Percentiles rank a stretch among this genome's conserved stretches.
phyloP scores from a whole-genome alignment of 2,113 vertebrate genomes.

The Gavialis gangeticus region DNA sequence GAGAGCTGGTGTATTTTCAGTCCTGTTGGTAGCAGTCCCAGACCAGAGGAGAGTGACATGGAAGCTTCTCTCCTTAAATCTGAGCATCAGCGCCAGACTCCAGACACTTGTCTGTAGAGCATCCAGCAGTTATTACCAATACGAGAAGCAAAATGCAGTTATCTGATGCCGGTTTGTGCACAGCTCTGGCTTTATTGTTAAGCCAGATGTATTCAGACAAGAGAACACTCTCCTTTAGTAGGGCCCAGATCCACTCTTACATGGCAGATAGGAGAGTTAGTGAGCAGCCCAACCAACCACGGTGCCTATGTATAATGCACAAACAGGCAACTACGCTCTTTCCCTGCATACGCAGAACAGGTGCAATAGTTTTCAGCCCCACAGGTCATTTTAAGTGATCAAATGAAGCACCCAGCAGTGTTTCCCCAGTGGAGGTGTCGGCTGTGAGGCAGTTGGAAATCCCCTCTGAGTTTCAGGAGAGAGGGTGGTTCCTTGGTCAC shows the following conservation, averaged over 20 bases:
- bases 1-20: background rate
- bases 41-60: fast-evolving
- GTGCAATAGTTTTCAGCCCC: background rate
- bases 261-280: background rate
- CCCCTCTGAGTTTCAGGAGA: background rate
- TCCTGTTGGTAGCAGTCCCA: fast-evolving
- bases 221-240: background rate
- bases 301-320: fast-evolving
- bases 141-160: background rate
- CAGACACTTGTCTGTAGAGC: too few relatives aligned
- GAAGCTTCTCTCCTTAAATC: background rate
- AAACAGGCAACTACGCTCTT: background rate
- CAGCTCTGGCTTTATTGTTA: fast-evolving
- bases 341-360: fast-evolving
- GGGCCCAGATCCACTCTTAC: fast-evolving
- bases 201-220: fast-evolving
- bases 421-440: background rate
- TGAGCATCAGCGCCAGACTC: background rate
- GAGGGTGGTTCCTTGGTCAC: background rate
- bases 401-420: background rate
- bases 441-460: background rate
- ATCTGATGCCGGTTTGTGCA: fast-evolving
- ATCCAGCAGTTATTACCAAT: background rate
- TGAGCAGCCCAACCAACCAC: background rate
- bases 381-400: background rate